Percentiles rank a stretch among this genome's conserved stretches.
phyloP scores from a whole-genome alignment of 2,797 vertebrate species.

The Apogon talboti region DNA sequence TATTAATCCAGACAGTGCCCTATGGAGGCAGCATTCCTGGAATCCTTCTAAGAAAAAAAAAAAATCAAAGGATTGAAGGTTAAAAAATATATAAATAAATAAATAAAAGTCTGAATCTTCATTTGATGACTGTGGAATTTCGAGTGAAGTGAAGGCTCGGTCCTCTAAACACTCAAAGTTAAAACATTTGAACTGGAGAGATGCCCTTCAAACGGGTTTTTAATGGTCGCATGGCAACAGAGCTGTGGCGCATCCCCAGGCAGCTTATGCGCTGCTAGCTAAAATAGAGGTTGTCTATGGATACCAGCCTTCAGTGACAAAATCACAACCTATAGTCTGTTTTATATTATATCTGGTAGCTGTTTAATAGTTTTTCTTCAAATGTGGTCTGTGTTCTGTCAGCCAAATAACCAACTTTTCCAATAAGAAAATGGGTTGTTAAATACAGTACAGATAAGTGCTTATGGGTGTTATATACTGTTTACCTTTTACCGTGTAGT shows the following conservation, averaged over 20 bases:
- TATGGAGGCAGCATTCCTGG: constrained; percentile 61
- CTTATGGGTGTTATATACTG: not conserved
- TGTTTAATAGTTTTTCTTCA: constrained; percentile 18
- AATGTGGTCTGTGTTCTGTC: constrained; percentile 51
- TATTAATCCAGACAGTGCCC: constrained; percentile 54
- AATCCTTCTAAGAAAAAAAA: constrained; percentile 26
- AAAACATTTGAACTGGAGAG: constrained; percentile 67
- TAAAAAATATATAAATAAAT: constrained; percentile 8
- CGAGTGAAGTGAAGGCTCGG: constrained; percentile 25
- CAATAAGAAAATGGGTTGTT: constrained; percentile 17
- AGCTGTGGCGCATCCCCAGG: constrained; percentile 51
- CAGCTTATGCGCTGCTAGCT: constrained; percentile 52
- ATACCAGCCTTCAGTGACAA: constrained; percentile 55
- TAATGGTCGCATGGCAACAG: constrained; percentile 75
- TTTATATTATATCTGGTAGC: constrained; percentile 46
- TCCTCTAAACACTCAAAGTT: constrained; percentile 55
- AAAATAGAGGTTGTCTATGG: constrained; percentile 59
- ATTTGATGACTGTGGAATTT: constrained; percentile 53
- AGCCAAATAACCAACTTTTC: constrained; percentile 44
- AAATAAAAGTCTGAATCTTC: constrained; percentile 29
- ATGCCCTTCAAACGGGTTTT: constrained; percentile 66
- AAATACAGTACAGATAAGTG: constrained; percentile 13
- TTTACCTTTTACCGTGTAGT: constrained; percentile 35
- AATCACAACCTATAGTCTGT: constrained; percentile 34
- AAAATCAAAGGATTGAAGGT: constrained; percentile 3